Base-by-base conservation (phyloP, 2,888 invertebrate species). In the Andricus curvator region DNA sequence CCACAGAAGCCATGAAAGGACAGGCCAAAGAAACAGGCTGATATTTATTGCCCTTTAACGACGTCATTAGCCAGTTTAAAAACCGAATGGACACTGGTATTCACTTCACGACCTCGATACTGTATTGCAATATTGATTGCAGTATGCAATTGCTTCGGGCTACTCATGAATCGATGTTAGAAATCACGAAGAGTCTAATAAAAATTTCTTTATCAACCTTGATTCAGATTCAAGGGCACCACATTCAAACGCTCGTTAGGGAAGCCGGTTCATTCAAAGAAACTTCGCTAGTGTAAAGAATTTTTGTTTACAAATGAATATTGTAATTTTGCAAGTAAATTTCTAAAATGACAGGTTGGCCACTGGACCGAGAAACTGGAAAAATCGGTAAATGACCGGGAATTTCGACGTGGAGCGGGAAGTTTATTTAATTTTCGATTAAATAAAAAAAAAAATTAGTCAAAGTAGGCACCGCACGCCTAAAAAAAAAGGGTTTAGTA, bases 31-130 rank as follows among this genome's bases (percentile, higher is more conserved):
- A 66, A 81, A 80, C 80, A 81, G 81, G 83, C 78, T 78, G 77
- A 82, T 83, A 85, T 85, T 86, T 85, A 86, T 86, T 80, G 83
- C 70, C 79, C 60, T 84, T 86, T 85, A 85, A 86, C 84, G 84
- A 84, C 85, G 81, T 83, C 84, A 85, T 86, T 84, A 85, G 84
- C 79, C 79, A 82, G 77, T 60, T 51, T 68, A 60, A 48, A 78
- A 77, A 80, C 78, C 70, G 82, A 84, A 86, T 37, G 70, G 51
- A 33, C 51, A 74, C 70, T 74, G 29, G 33, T 51, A 74, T 56
- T 33, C 51, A 29, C 70, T n/a, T 51, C 51, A 74, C 25, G n/a
- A 51, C 25, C n/a, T 33, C 11, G 29, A 29, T 29, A 74, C 29
- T 11, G n/a, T 20, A 33, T 74, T 56, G 56, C 51, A 51, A 56